Base-by-base conservation (phyloP, 2,888 invertebrate species). In the Acronicta psi region DNA sequence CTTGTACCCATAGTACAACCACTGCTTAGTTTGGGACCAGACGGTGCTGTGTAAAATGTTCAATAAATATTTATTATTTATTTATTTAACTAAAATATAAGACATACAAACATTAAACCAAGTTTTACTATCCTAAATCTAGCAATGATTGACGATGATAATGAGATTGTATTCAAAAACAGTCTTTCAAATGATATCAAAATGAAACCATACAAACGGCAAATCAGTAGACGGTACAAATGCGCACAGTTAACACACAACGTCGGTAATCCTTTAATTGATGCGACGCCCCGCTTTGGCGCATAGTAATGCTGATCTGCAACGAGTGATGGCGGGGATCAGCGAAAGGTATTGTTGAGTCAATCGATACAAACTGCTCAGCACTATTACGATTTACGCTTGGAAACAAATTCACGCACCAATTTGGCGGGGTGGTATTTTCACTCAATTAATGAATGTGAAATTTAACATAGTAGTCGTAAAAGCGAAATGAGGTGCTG, bases 211-310 rank as follows among this genome's bases (percentile, higher is more conserved):
- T 23, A 54, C 58, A 56, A 63, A 56, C 49, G 47, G 47, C 53
- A 71, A 63, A 56, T 59, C 63, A 63, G 31, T 36, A 36, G 14
- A 55, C 49, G 34, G 41, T 56, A 53, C 64, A 55, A 61, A 47
- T 38, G 59, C 53, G 55, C 56, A 65, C 61, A 67, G 53, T 59
- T 71, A 38, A 60, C 64, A 57, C 59, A 59, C 58, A 41, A 52
- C 49, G 66, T 60, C 67, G 75, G 64, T 84, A 84, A 84, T 81
- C 82, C 79, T 70, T 81, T 84, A 84, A 84, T 84, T 84, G 83
- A 82, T 80, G 79, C 79, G 72, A 65, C 51, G 56, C 49, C 16
- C 37, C 45, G 59, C 25, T 54, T 46, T 40, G 37, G 54, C 40
- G 43, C 50, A 69, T 46, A 14, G 50, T 54, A 43, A 63, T 47